Percentiles rank a stretch among this genome's conserved stretches.
These are phyloP conservation scores for Eidolon helvum DNA, from an alignment of 2,113 vertebrate species.

Conservation along the genomic window DNA sequence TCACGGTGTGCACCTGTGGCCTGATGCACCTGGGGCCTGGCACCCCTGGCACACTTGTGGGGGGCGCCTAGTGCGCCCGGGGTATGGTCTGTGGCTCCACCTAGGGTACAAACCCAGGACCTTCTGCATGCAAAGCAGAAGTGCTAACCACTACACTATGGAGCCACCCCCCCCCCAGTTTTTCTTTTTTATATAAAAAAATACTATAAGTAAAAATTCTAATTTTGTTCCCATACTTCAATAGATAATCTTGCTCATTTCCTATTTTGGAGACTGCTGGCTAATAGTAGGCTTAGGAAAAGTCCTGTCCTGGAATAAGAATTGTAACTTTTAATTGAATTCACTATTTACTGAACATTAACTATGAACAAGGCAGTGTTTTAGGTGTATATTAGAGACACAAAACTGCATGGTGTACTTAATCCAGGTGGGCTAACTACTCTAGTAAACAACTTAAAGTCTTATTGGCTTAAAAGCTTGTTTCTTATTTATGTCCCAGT, in stretches of 20 bases:
- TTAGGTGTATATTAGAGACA: not conserved
- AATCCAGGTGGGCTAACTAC: not conserved
- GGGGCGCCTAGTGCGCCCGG: too few relatives aligned
- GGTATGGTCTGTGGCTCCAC: too few relatives aligned
- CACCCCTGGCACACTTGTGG: too few relatives aligned
- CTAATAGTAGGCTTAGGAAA: not conserved
- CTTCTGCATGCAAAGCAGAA: too few relatives aligned
- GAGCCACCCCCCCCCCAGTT: not conserved
- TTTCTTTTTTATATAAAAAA: slow-evolving; percentile 34
- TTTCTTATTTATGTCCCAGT: not conserved
- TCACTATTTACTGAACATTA: slow-evolving; percentile 17
- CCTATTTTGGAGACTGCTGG: not conserved
- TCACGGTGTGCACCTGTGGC: too few relatives aligned
- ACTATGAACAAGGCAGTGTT: slow-evolving; percentile 41
- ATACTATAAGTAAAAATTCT: slow-evolving; percentile 14
- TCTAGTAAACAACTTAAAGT: not conserved
- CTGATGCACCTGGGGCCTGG: too few relatives aligned
- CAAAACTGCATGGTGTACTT: not conserved
- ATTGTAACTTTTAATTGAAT: slow-evolving; percentile 43
- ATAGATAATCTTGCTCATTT: not conserved
- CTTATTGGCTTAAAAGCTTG: not conserved
- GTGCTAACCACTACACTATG: too few relatives aligned
- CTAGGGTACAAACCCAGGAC: too few relatives aligned
- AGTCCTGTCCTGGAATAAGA: not conserved
- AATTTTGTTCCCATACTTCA: not conserved